Conservation (phyloP, 2,113 vertebrate species). For the Psittacara wagleri region DNA sequence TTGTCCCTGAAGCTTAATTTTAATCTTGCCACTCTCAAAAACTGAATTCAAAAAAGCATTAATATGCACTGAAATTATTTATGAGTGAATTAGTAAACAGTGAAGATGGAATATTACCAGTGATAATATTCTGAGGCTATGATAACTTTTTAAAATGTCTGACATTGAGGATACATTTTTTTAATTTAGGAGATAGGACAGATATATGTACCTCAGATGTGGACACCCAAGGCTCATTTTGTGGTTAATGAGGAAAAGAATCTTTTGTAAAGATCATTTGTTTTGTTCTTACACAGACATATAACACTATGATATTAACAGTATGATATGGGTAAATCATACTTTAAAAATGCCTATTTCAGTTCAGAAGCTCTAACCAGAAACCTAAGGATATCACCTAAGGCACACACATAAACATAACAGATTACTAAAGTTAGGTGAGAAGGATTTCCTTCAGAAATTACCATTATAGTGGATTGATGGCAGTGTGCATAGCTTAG, state of each 20-base stretch:
- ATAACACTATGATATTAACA: neutral
- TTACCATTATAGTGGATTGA: neutral
- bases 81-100: neutral
- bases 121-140: neutral
- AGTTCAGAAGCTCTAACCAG: neutral
- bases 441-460: neutral
- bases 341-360: neutral
- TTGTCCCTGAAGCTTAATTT: neutral
- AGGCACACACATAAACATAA: neutral
- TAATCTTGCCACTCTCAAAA: neutral
- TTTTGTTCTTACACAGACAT: neutral
- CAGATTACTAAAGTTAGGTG: neutral
- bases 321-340: neutral
- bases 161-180: slow-evolving; percentile 29
- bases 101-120: neutral
- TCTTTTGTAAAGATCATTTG: neutral
- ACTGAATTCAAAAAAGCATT: neutral
- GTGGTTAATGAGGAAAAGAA: slow-evolving; percentile 7
- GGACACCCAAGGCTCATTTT: neutral
- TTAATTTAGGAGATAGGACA: neutral
- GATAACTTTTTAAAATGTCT: slow-evolving; percentile 19
- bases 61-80: neutral
- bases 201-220: neutral
- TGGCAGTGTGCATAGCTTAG: neutral
- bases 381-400: neutral